phyloP scores from a whole-genome alignment of 92 coral and sea anemone genomes.

The Anthopleura xanthogrammica region DNA sequence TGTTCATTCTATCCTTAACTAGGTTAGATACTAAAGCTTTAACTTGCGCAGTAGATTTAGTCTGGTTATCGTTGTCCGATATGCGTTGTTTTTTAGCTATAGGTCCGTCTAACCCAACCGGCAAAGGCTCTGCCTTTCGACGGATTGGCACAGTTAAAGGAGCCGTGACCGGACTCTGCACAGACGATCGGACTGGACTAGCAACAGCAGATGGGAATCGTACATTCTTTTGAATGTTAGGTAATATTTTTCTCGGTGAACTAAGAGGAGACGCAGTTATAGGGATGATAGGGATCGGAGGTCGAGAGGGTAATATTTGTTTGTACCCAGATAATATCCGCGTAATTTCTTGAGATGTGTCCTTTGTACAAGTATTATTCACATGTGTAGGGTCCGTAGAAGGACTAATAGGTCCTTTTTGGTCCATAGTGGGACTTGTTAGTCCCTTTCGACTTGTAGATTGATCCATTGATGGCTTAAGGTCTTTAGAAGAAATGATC shows the following conservation, averaged over 20 bases:
- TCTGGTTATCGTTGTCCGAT: conserved; percentile 1
- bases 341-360: conserved; percentile 23
- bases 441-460: background rate
- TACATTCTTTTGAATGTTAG: conserved; percentile 35
- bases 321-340: conserved; percentile 35
- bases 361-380: conserved; percentile 5
- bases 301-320: conserved; percentile 37
- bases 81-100: conserved; percentile 19
- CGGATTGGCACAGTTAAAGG: conserved; percentile 4
- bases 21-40: background rate
- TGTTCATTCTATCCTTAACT: conserved; percentile 2
- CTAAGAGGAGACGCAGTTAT: conserved; percentile 20
- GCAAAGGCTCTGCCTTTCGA: conserved; percentile 23
- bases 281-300: conserved; percentile 19
- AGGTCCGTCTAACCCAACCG: conserved; percentile 11
- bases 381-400: background rate
- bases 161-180: background rate
- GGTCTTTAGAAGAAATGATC: background rate
- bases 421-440: conserved; percentile 11
- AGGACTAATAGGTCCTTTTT: conserved; percentile 1
- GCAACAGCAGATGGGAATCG: conserved; percentile 7
- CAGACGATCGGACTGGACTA: background rate
- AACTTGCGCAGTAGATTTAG: conserved; percentile 4
- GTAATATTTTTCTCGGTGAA: conserved; percentile 48
- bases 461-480: background rate